A percentile compares a stretch with the other conserved stretches of the same genome.
Evolutionary conservation across 2,797 vertebrate genomes (phyloP).

Genomic region (Apogon hyalosoma): DNA sequence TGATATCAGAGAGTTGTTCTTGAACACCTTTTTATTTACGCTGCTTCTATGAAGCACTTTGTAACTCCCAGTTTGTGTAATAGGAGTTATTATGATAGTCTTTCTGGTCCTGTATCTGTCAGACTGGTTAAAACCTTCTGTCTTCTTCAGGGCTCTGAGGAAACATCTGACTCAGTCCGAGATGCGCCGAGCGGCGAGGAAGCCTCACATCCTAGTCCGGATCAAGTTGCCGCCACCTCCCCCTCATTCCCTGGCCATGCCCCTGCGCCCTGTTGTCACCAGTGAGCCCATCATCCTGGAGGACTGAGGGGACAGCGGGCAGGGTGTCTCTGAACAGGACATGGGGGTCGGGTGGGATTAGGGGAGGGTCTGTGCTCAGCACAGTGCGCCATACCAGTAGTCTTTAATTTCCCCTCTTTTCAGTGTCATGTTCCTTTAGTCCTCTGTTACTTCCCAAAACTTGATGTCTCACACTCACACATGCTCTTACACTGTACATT

Average conservation of each 20-base stretch:
- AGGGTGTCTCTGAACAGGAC: conserved; percentile 48
- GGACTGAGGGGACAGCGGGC: conserved; percentile 80
- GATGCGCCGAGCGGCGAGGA: conserved; percentile 91
- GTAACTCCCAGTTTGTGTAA: too few species aligned
- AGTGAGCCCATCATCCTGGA: conserved; percentile 94
- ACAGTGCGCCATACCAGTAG: conserved; percentile 67
- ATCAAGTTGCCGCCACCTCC: conserved; percentile 88
- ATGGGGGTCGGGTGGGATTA: conserved; percentile 22
- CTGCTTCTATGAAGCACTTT: too few species aligned
- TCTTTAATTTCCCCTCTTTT: conserved; percentile 58
- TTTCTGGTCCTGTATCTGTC: too few species aligned
- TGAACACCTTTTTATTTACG: too few species aligned
- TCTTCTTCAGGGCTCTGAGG: conserved; percentile 86
- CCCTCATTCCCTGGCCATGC: conserved; percentile 78
- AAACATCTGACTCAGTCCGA: conserved; percentile 93
- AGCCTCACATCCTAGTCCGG: conserved; percentile 91
- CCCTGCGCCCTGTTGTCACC: conserved; percentile 90
- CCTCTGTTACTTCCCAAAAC: conserved; percentile 64
- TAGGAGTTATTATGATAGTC: too few species aligned
- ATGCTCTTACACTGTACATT: conserved; percentile 36
- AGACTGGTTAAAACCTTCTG: background rate
- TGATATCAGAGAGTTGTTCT: too few species aligned
- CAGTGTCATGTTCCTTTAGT: conserved; percentile 59
- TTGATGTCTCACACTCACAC: conserved; percentile 35
- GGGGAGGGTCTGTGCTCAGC: conserved; percentile 58